A percentile compares a stretch with the other conserved stretches of the same genome.
phyloP scores from a whole-genome alignment of 2,888 invertebrate genomes.

The Rhorus exstirpatorius region DNA sequence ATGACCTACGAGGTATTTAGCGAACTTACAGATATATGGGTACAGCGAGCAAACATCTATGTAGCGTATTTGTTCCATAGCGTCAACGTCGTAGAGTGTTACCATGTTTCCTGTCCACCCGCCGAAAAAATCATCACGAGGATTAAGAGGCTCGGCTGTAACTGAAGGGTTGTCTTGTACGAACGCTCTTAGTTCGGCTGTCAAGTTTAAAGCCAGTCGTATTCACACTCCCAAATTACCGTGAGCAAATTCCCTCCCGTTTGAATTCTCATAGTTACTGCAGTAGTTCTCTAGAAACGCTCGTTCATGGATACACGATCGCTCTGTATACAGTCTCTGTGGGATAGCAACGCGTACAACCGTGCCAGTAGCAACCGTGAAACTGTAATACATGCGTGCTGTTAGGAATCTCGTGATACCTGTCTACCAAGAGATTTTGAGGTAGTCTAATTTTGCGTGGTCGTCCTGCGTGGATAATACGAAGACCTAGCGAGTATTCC shows the following conservation, averaged over 20 bases:
- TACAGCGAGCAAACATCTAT: slow-evolving; percentile 74
- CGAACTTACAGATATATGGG: slow-evolving; percentile 76
- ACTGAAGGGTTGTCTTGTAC: slow-evolving; percentile 11
- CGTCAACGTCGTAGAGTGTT: slow-evolving; percentile 55
- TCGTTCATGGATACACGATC: too few species aligned
- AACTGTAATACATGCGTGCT: too few species aligned
- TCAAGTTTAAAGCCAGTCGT: slow-evolving; percentile 22
- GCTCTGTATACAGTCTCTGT: too few species aligned
- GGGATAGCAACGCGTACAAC: too few species aligned
- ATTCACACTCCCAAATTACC: slow-evolving; percentile 63
- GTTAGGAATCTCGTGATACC: too few species aligned
- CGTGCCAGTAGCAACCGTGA: too few species aligned
- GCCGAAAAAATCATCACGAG: slow-evolving; percentile 73
- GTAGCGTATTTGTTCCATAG: slow-evolving; percentile 61
- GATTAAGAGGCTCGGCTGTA: slow-evolving; percentile 3
- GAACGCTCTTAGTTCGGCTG: neutral
- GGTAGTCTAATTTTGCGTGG: too few species aligned
- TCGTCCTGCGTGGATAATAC: too few species aligned
- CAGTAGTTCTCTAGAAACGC: too few species aligned
- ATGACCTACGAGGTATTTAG: slow-evolving; percentile 77
- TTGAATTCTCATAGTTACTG: too few species aligned
- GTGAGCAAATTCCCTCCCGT: neutral
- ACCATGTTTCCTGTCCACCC: slow-evolving; percentile 73
- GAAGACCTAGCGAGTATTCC: too few species aligned
- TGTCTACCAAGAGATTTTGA: too few species aligned